Conservation (phyloP, 30 jellyfish, hydroid and myxozoan genomes). For the Calvadosia cruxmelitensis region DNA sequence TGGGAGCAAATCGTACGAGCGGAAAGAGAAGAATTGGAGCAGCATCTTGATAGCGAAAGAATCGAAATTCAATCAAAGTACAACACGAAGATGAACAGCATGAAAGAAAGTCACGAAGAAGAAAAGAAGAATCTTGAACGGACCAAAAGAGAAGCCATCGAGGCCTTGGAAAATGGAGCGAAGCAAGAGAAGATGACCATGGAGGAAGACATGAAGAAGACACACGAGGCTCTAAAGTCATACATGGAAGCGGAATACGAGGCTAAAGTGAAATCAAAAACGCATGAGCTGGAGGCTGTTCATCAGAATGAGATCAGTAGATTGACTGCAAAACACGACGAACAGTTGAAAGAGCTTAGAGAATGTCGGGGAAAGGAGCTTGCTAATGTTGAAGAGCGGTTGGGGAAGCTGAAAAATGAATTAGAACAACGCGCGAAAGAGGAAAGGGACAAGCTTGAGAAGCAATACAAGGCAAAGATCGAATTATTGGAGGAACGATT, state of each 20-base stretch:
- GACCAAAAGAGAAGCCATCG: constrained; percentile 12
- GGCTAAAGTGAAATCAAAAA: not conserved
- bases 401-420: constrained; percentile 38
- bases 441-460: constrained; percentile 29
- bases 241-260: constrained; percentile 18
- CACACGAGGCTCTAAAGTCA: constrained; percentile 15
- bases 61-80: constrained; percentile 47
- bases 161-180: constrained; percentile 13
- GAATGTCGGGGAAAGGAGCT: constrained; percentile 48
- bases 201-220: constrained; percentile 8
- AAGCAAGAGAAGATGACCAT: constrained; percentile 13
- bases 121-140: constrained; percentile 48
- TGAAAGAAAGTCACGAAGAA: constrained; percentile 44
- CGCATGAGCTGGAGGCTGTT: constrained; percentile 15
- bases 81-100: constrained; percentile 56
- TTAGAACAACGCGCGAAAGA: constrained; percentile 20
- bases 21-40: constrained; percentile 67
- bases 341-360: constrained; percentile 9
- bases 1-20: constrained; percentile 86
- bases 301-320: constrained; percentile 21
- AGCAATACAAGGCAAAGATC: constrained; percentile 18
- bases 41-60: constrained; percentile 68
- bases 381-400: constrained; percentile 33
- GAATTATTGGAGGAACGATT: constrained; percentile 50
- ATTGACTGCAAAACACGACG: constrained; percentile 27